Evolutionary conservation across 2,797 vertebrate genomes (phyloP).

Genomic region (Sebastes hubbsi): DNA sequence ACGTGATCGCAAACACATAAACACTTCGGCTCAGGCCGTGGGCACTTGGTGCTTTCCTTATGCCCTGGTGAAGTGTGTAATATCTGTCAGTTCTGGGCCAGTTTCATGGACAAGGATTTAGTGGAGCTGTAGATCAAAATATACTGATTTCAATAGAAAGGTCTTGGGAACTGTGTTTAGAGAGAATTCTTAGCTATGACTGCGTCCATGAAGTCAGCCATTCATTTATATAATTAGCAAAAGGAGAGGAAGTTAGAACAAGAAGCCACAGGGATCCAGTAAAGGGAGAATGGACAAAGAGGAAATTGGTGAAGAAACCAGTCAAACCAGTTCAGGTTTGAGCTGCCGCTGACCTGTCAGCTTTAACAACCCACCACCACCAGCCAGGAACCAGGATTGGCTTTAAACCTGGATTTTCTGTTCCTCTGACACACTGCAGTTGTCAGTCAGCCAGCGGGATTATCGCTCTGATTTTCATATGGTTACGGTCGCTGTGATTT

Average conservation of each 20-base stretch:
- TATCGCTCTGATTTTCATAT: slow-evolving; percentile 54
- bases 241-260: slow-evolving; percentile 11
- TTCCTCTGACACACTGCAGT: slow-evolving; percentile 49
- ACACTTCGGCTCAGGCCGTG: slow-evolving; percentile 11
- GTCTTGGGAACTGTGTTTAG: neutral
- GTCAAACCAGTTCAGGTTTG: slow-evolving; percentile 44
- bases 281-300: neutral
- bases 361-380: slow-evolving; percentile 40
- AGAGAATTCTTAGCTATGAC: slow-evolving; percentile 1
- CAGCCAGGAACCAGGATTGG: slow-evolving; percentile 35
- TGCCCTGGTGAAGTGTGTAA: slow-evolving; percentile 9
- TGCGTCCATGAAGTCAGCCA: slow-evolving; percentile 3
- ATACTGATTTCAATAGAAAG: slow-evolving; percentile 15
- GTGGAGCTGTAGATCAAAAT: slow-evolving; percentile 6
- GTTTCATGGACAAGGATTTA: slow-evolving; percentile 19
- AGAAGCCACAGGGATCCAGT: neutral
- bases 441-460: slow-evolving; percentile 58
- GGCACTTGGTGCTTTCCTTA: slow-evolving; percentile 2
- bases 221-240: slow-evolving; percentile 39
- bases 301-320: slow-evolving; percentile 34
- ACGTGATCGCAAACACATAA: slow-evolving; percentile 41
- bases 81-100: slow-evolving; percentile 13
- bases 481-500: slow-evolving; percentile 51
- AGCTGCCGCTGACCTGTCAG: slow-evolving; percentile 44
- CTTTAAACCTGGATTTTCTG: slow-evolving; percentile 53